These are phyloP conservation scores for Monarcha castaneiventris DNA, from an alignment of 2,113 vertebrate genomes.

Conservation along the genomic window DNA sequence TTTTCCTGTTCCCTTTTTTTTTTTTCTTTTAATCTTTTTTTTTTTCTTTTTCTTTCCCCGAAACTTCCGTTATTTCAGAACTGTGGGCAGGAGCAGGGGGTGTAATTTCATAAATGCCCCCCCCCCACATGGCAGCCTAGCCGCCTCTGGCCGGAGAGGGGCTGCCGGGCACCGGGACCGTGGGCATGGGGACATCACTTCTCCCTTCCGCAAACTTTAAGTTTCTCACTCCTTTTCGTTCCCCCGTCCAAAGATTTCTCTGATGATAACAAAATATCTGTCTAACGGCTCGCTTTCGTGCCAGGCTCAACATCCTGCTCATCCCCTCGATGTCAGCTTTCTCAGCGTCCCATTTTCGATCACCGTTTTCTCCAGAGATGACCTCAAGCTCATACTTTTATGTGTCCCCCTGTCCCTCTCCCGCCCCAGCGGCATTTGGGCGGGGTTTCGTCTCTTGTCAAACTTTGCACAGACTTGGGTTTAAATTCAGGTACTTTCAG, in stretches of 20 bases:
- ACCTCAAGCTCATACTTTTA: not conserved
- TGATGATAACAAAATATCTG: not conserved
- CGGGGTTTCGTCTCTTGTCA: not conserved
- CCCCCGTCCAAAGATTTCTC: constrained; percentile 10
- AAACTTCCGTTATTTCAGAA: not conserved
- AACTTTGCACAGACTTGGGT: not conserved
- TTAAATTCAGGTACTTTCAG: not conserved
- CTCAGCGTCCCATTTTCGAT: not conserved
- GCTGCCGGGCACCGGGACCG: not conserved
- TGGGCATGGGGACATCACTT: not conserved
- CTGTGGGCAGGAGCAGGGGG: not conserved
- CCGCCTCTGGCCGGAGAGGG: not conserved
- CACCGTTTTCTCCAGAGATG: not conserved
- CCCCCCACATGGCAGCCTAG: not conserved
- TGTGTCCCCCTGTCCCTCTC: not conserved
- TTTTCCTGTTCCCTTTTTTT: not conserved
- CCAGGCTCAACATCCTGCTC: not conserved
- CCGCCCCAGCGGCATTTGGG: not conserved
- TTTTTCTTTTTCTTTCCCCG: not conserved
- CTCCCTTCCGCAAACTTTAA: not conserved
- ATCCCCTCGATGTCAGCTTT: not conserved
- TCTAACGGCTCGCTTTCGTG: not conserved
- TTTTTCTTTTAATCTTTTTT: rapidly evolving
- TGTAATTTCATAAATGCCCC: not conserved
- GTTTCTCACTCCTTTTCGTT: not conserved